A percentile compares a stretch with the other conserved stretches of the same genome.
Conservation (phyloP, 2,797 vertebrate genomes). For the Furcifer pardalis region DNA sequence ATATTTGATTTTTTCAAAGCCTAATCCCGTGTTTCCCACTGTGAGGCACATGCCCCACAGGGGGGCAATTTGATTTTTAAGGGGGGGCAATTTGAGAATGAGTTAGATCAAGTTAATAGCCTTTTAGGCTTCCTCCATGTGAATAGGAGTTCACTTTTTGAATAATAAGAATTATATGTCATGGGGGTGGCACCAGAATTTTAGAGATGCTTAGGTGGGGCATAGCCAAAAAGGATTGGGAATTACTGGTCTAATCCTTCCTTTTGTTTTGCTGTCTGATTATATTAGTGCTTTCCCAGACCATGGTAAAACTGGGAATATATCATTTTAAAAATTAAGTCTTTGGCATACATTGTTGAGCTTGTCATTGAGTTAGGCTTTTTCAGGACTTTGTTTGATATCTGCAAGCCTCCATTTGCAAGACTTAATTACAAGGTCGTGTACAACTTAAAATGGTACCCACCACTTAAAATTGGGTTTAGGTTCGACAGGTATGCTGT, state of each 20-base stretch:
- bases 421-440: conserved; percentile 68
- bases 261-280: conserved; percentile 70
- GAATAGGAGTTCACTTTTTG: too few species aligned
- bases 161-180: too few species aligned
- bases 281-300: conserved; percentile 71
- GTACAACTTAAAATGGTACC: conserved; percentile 17
- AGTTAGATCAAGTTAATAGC: too few species aligned
- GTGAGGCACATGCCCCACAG: too few species aligned
- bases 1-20: conserved; percentile 57
- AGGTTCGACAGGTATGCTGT: conserved; percentile 14
- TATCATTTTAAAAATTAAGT: conserved; percentile 71
- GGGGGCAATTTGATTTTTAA: too few species aligned
- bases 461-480: conserved; percentile 30
- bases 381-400: conserved; percentile 70
- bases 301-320: conserved; percentile 62
- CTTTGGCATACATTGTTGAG: conserved; percentile 69
- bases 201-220: too few species aligned
- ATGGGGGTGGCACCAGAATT: too few species aligned
- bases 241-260: too few species aligned
- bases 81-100: too few species aligned
- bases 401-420: conserved; percentile 31
- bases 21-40: conserved; percentile 71
- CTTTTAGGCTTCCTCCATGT: too few species aligned
- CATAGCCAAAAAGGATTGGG: too few species aligned
- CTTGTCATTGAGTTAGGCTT: conserved; percentile 67